phyloP scores from a whole-genome alignment of 2,888 invertebrate species.

The Machimus rusticus region DNA sequence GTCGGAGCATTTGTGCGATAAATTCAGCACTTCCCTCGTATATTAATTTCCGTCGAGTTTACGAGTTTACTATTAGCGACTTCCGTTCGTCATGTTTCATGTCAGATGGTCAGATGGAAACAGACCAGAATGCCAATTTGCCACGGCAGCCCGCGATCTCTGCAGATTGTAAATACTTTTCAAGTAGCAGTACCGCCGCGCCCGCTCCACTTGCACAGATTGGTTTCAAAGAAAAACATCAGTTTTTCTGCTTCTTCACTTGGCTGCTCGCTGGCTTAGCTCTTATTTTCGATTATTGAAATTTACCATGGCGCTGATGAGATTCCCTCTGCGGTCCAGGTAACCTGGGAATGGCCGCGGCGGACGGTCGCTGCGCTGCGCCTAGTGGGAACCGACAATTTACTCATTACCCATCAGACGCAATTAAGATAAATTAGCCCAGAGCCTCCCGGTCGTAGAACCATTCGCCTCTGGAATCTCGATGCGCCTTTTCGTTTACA shows the following conservation, averaged over 20 bases:
- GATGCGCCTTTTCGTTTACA: neutral
- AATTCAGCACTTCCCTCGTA: slow-evolving; percentile 49
- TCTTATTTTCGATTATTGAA: slow-evolving; percentile 27
- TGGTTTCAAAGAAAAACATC: slow-evolving; percentile 5
- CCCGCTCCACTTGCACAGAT: neutral
- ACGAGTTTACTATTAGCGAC: slow-evolving; percentile 48
- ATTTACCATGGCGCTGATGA: neutral
- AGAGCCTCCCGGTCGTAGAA: slow-evolving; percentile 16
- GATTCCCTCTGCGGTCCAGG: neutral
- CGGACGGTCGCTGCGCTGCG: neutral
- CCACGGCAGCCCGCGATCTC: slow-evolving; percentile 1
- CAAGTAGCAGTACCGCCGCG: neutral
- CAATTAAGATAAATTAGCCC: slow-evolving; percentile 32
- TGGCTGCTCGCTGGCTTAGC: neutral
- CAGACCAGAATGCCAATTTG: slow-evolving; percentile 36
- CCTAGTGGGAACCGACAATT: neutral
- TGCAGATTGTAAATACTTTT: slow-evolving; percentile 21
- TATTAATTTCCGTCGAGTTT: slow-evolving; percentile 49
- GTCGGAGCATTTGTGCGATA: slow-evolving; percentile 45
- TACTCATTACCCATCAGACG: slow-evolving; percentile 18
- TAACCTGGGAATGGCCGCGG: neutral
- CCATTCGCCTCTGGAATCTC: neutral
- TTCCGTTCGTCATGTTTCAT: slow-evolving; percentile 46
- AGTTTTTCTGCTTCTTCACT: neutral
- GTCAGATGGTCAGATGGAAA: slow-evolving; percentile 37